Evolutionary conservation across 2,888 invertebrate species (phyloP), one percentile per base, ranked within the genome.

Genomic region (Globia sparganii): DNA sequence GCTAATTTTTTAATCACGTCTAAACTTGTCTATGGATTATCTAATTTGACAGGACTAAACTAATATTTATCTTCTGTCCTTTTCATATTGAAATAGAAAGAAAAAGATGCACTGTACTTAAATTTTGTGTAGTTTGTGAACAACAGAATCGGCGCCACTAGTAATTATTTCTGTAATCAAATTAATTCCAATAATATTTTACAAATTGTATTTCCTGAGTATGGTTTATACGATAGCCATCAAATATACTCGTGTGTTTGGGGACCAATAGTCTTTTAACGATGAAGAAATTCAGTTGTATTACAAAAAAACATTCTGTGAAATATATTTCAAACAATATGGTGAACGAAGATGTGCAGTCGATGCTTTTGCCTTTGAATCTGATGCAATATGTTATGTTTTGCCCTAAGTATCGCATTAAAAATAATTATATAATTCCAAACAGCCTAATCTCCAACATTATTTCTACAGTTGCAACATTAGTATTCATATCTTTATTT

Each of bases 281-380:
- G 13, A 78, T 78, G 78, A 59, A 40, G 5, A 67, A n/a, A 37
- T 25, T 58, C 0, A 1, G 6, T 31, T 49, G 78, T 6, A 8
- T 18, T 49, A 11, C 37, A 21, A 76, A 67, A 49, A 78, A 40
- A 11, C 21, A 49, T 13, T 2, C 8, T 31, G 21, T 49, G 15
- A 40, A 59, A n/a, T 31, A 6, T 79, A 34, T 62, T 46, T 53
- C 18, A 18, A 43, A 62, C 4, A 53, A 53, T 53, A 34, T 4
- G 1, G 58, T 78, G 5, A 78, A 78, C 9, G 6, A 78, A 40
- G 61, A 67, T 25, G 59, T 77, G n/a, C 78, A 78, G 25, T 67
- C 78, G 4, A 34, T 68, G 78, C 18, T 77, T 28, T 67, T 77
- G 28, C 77, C 77, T 43, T 77, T 77, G 1, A 77, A 77, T 53